phyloP scores from a whole-genome alignment of 2,113 vertebrate genomes.

The Paramisgurnus dabryanus region DNA sequence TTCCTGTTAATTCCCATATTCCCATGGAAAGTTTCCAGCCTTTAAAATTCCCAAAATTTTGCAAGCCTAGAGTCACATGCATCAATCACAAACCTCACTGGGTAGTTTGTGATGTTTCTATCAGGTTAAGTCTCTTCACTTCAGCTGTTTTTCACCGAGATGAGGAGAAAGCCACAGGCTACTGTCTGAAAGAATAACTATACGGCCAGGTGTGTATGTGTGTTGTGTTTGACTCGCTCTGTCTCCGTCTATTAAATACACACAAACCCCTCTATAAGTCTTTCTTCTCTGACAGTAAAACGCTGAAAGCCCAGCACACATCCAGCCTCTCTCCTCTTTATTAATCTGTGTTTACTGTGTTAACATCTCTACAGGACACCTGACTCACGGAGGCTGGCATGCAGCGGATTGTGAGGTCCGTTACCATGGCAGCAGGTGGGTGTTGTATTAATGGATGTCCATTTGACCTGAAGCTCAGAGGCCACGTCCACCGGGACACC shows the following conservation, averaged over 20 bases:
- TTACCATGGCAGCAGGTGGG: slow-evolving; percentile 45
- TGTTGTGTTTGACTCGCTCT: background rate
- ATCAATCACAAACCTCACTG: background rate
- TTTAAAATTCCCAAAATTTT: too few species aligned
- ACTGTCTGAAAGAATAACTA: slow-evolving; percentile 17
- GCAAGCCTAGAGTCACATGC: background rate
- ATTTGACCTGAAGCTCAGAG: slow-evolving; percentile 24
- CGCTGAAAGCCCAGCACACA: background rate
- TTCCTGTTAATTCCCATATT: too few species aligned
- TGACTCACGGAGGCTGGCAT: slow-evolving; percentile 44
- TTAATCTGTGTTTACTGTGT: slow-evolving; percentile 46
- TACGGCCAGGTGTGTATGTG: background rate
- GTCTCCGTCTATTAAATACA: background rate
- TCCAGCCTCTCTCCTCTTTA: slow-evolving; percentile 23
- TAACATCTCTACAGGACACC: slow-evolving; percentile 45
- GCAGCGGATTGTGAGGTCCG: slow-evolving; percentile 25
- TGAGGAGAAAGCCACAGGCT: slow-evolving; percentile 5
- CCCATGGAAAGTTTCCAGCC: too few species aligned
- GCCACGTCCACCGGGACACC: background rate
- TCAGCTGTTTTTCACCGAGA: too few species aligned
- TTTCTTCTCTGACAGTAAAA: slow-evolving; percentile 22
- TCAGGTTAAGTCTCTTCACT: background rate
- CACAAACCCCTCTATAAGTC: slow-evolving; percentile 12
- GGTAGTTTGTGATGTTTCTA: background rate
- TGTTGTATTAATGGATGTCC: slow-evolving; percentile 33